Evolutionary conservation across 2,888 invertebrate species (phyloP).

Genomic region (Seira ritae): DNA sequence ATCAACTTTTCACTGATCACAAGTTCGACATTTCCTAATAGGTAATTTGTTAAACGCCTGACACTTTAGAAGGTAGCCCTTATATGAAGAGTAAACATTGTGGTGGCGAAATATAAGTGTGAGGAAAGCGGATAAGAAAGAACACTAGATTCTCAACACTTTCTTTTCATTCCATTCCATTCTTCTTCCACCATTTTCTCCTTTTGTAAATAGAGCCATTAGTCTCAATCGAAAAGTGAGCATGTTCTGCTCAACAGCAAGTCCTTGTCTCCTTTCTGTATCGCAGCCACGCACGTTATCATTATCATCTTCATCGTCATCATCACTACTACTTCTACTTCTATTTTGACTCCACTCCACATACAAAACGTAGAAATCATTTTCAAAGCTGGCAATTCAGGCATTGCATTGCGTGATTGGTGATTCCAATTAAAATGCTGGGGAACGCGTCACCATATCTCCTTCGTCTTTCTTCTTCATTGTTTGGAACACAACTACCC

Average conservation of each 20-base stretch:
- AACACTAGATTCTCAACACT: not conserved
- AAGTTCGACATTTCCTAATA: too few relatives aligned
- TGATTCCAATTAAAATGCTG: slow-evolving; percentile 53
- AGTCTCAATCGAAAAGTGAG: slow-evolving; percentile 37
- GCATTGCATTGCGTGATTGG: slow-evolving; percentile 62
- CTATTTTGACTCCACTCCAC: too few relatives aligned
- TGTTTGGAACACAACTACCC: not conserved
- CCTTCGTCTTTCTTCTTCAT: too few relatives aligned
- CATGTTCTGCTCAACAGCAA: slow-evolving; percentile 13
- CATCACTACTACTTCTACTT: not conserved
- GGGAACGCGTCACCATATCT: not conserved
- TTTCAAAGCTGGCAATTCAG: slow-evolving; percentile 50
- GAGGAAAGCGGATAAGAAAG: too few relatives aligned
- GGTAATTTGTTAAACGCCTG: too few relatives aligned
- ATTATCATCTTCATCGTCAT: not conserved
- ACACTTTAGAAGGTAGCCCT: too few relatives aligned
- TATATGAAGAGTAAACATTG: too few relatives aligned
- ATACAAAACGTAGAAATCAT: slow-evolving; percentile 44
- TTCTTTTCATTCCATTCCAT: not conserved
- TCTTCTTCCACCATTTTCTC: too few relatives aligned
- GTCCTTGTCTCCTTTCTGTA: slow-evolving; percentile 53
- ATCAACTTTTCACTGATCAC: too few relatives aligned
- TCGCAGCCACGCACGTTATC: not conserved
- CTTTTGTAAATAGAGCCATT: slow-evolving; percentile 33
- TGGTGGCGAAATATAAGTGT: too few relatives aligned